Base-by-base conservation (phyloP, 1,140 invertebrate species). In the Heliconius eleuchia region DNA sequence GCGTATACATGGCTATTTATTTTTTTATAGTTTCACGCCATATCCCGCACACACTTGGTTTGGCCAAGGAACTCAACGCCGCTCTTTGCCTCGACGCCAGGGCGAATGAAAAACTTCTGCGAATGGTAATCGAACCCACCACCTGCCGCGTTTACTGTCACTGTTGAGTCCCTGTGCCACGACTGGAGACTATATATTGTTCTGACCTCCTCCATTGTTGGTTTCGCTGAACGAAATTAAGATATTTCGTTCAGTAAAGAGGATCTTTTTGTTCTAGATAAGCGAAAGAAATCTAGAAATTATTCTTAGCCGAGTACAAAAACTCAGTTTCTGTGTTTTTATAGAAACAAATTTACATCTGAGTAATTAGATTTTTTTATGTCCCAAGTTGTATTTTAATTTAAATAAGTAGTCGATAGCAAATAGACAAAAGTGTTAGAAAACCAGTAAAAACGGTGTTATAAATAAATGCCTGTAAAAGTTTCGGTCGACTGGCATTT, bases 401-500 rank as follows among this genome's bases (percentile, higher is more conserved):
- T 66, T 66, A 66, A 66, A 66, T 13, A 23, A 57, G 7, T 37
- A 60, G 57, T 60, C 57, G 27, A 60, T 27, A n/a, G 23, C 23
- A 66, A 66, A 27, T 66, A 66, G 23, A 57, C 55, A 27, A 57
- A 66, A 66, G 23, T 9, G 3, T 23, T 13, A 66, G 60, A 66
- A 27, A 66, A 16, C 11, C 13, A 71, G 57, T 72, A 52, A 79
- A 74, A 60, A 42, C 46, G 71, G 39, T 80, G 74, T 77, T 78
- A 85, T 84, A 87, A 86, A 85, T 84, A 86, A 86, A 80, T 84
- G 60, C 18, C 66, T 74, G 83, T 84, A 79, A 76, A 76, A 71
- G 79, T 74, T 73, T 80, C 74, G 78, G 81, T 83, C 80, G 77
- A 80, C 76, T 88, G 88, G 83, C 85, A 87, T 87, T 88, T 88